Base-by-base conservation (phyloP, 2,888 invertebrate genomes). In the Drosophila paranaensis region DNA sequence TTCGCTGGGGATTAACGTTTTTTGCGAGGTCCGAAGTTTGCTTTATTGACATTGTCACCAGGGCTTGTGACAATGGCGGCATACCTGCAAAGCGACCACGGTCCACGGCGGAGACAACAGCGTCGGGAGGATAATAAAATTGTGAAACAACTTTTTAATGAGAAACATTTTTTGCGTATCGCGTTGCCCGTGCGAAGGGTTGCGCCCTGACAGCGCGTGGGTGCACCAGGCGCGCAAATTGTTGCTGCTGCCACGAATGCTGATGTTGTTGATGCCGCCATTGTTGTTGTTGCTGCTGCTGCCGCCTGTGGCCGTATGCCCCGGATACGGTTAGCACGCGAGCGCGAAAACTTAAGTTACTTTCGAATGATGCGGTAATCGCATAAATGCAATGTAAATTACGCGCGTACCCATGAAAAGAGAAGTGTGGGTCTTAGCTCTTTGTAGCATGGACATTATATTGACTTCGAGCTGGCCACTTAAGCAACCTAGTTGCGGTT, bases 31-130 rank as follows among this genome's bases (percentile, higher is more conserved):
- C 65, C 61, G 74, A 86, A 88, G 88, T 86, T 82, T 82, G 89
- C 87, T 82, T 82, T 88, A 82, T 82, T 82, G 87, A 88, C 89
- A 82, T 88, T 88, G 87, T 86, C 82, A 81, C 78, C 81, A 71
- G 66, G 64, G 64, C 80, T 60, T 61, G 82, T 53, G 82, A 81
- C 81, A 81, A 78, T 81, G 77, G 71, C 67, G 35, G 63, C 53
- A 72, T 86, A 82, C 82, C 82, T 82, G 82, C 60, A 60, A 55
- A 60, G 57, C 71, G 60, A 58, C 50, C 65, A 45, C 54, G 69
- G 58, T 50, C 50, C 27, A 27, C 27, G 27, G 27, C 14, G 51
- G 33, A 35, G 35, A 30, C 51, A 51, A 6, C 51, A 53, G 45
- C 69, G 71, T 45, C 65, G 68, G 72, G 63, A 72, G 84, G 84